These are phyloP conservation scores for Sisyra terminalis DNA, from an alignment of 2,888 invertebrate species.

Conservation along the genomic window DNA sequence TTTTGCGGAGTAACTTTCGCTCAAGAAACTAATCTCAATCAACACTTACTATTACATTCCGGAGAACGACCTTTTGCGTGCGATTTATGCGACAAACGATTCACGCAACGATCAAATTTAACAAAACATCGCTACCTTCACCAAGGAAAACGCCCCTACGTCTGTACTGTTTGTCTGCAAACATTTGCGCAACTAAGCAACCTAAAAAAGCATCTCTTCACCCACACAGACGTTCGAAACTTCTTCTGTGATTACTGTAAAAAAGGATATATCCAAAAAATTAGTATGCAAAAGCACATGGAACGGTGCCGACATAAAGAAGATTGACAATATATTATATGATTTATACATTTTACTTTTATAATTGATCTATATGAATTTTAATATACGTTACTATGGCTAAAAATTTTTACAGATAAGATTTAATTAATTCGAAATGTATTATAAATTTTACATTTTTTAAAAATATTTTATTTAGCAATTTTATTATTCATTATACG, in stretches of 20 bases:
- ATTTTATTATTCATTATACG: no score
- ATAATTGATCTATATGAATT: slow-evolving; percentile 1
- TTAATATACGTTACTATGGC: no score
- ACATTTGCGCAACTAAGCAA: slow-evolving; percentile 7
- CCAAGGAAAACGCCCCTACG: slow-evolving; percentile 3
- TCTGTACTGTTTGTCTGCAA: background rate
- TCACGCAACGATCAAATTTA: slow-evolving; percentile 5
- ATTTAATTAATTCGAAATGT: no score
- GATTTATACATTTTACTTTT: background rate
- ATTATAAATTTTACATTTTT: no score
- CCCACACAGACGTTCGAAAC: background rate
- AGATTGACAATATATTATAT: background rate
- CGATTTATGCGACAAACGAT: slow-evolving; percentile 6
- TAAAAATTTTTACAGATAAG: no score
- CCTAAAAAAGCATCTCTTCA: slow-evolving; percentile 2
- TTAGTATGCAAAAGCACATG: slow-evolving; percentile 7
- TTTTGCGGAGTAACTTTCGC: slow-evolving; percentile 5
- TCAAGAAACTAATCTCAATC: slow-evolving; percentile 4
- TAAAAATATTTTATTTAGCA: no score
- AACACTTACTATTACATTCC: slow-evolving; percentile 6
- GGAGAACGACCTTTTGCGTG: slow-evolving; percentile 8
- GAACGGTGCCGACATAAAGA: slow-evolving; percentile 1
- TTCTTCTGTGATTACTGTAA: slow-evolving; percentile 7
- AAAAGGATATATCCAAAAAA: slow-evolving; percentile 7
- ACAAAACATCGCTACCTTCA: slow-evolving; percentile 4